Evolutionary conservation across 2,888 invertebrate species (phyloP), one percentile per base, ranked within the genome.

Genomic region (Lasioglossum marginatum): DNA sequence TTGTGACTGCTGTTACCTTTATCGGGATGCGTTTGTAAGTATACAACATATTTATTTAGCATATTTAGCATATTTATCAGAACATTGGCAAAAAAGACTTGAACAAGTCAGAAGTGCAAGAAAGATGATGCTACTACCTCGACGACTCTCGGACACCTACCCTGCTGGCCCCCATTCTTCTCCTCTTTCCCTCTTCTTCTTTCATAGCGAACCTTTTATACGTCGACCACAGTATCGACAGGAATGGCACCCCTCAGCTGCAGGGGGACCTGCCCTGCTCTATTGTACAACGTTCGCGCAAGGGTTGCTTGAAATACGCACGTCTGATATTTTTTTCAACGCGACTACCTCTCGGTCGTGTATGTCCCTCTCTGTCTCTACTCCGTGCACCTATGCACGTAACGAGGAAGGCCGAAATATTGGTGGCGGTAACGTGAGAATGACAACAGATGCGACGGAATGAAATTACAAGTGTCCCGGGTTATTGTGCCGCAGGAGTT

Each of bases 381-480:
- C 48, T 48, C 75, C 82, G 63, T 52, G 75, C 79, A 4, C 37
- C 77, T 77, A 43, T 71, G 77, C 68, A 77, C 72, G 72, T 43
- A 80, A 82, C 81, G 88, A 82, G 85, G 89, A 88, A 89, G 91
- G 89, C 87, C 86, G 91, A 87, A 77, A 91, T 79, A 77, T 80
- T 81, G 82, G 83, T 73, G 90, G 10, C 78, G 89, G 94, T 93
- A 94, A 94, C 92, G 93, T 92, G 94, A 94, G 94, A 93, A 93
- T 93, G 92, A 93, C 93, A 93, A 93, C 94, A 94, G 94, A 94
- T 94, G 94, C 90, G 91, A 79, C 86, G 91, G 91, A 94, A 94
- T 92, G 92, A 93, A 94, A 94, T 94, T 94, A 94, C 92, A 93
- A 92, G 92, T 92, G 92, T 91, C 89, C 86, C 85, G 85, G 80